Conservation (phyloP, 2,113 vertebrate species). For the Cebus imitator region DNA sequence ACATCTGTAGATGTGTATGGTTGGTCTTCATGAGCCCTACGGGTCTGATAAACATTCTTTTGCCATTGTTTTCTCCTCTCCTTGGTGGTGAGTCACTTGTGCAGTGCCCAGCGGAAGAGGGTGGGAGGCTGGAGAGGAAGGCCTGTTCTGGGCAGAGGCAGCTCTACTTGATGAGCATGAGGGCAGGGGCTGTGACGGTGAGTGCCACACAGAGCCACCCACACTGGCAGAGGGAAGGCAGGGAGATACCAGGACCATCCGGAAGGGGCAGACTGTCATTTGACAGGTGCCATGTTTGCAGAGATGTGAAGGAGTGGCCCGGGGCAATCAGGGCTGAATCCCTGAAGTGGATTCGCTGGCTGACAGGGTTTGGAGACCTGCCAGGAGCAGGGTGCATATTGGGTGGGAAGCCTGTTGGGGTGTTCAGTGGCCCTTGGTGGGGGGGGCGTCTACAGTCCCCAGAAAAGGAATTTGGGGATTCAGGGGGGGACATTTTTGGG, state of each 20-base stretch:
- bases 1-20: neutral
- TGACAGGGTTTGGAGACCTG: neutral
- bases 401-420: neutral
- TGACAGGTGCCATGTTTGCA: neutral
- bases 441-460: neutral
- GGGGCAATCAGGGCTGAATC: neutral
- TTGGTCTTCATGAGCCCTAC: neutral
- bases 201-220: neutral
- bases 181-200: neutral
- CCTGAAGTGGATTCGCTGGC: neutral
- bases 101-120: neutral
- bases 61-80: neutral
- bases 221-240: neutral
- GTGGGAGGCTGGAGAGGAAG: neutral
- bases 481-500: neutral
- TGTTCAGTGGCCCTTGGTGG: neutral
- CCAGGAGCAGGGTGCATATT: neutral
- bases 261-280: no score
- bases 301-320: neutral
- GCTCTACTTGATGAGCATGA: neutral
- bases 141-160: neutral
- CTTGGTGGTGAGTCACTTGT: neutral
- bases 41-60: neutral
- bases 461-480: neutral
- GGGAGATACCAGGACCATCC: neutral